A percentile compares a stretch with the other conserved stretches of the same genome.
phyloP scores from a whole-genome alignment of 2,888 invertebrate genomes.

The Clostera curtula region DNA sequence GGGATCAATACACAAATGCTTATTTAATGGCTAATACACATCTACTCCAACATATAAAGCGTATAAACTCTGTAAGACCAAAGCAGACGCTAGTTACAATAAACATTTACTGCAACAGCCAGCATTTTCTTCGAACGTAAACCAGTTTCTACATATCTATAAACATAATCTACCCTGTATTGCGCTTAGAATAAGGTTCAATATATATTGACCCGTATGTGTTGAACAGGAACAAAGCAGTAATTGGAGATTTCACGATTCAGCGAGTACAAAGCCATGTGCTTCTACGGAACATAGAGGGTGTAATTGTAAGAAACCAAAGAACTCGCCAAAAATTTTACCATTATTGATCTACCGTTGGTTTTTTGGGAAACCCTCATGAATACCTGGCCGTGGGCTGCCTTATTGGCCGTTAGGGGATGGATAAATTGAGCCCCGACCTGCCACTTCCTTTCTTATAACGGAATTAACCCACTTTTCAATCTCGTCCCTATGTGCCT shows the following conservation, averaged over 20 bases:
- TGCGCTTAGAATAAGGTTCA: conserved; percentile 16
- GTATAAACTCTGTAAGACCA: not conserved
- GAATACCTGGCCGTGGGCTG: too few relatives aligned
- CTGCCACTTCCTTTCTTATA: too few relatives aligned
- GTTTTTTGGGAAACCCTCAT: too few relatives aligned
- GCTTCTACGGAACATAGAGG: conserved; percentile 11
- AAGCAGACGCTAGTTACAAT: conserved; percentile 3
- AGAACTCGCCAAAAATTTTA: too few relatives aligned
- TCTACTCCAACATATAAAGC: not conserved
- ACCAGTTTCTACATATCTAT: not conserved
- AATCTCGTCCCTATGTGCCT: too few relatives aligned
- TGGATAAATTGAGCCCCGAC: too few relatives aligned
- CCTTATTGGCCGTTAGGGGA: too few relatives aligned
- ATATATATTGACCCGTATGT: conserved; percentile 8
- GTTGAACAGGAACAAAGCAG: conserved; percentile 21
- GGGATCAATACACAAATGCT: too few relatives aligned
- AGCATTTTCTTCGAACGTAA: not conserved
- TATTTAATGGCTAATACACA: too few relatives aligned
- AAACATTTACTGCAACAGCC: conserved; percentile 4
- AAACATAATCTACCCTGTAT: conserved; percentile 8
- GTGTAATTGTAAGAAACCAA: conserved; percentile 1
- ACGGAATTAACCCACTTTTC: too few relatives aligned
- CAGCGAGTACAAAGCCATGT: conserved; percentile 25
- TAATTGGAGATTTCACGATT: conserved; percentile 43
- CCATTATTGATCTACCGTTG: too few relatives aligned